These are phyloP conservation scores for Scarus forsteni DNA, from an alignment of 2,797 vertebrate genomes.

Conservation along the genomic window DNA sequence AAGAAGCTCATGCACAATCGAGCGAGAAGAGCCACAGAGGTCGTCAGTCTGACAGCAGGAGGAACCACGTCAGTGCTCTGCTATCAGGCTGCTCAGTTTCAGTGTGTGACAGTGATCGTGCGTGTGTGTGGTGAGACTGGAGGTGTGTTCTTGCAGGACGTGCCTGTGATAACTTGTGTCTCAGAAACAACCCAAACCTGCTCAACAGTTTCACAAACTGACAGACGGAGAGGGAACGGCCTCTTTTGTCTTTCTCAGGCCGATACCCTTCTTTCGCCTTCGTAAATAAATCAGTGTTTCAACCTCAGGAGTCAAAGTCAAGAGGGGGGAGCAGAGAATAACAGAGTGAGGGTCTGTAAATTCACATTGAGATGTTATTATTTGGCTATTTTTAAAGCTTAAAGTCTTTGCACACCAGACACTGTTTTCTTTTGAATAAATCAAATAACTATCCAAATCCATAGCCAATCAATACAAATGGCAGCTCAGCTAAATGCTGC, in stretches of 20 bases:
- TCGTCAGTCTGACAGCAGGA: constrained; percentile 17
- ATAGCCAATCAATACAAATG: no score
- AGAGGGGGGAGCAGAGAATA: no score
- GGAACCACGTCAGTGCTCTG: background rate
- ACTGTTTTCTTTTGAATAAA: no score
- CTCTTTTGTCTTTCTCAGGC: constrained; percentile 16
- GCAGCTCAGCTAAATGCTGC: no score
- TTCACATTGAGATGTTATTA: background rate
- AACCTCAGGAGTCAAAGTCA: background rate
- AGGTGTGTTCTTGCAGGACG: constrained; percentile 50
- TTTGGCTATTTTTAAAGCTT: background rate
- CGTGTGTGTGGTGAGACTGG: background rate
- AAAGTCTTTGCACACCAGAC: no score
- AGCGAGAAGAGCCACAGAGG: background rate
- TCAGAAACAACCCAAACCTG: constrained; percentile 76
- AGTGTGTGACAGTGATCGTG: constrained; percentile 13
- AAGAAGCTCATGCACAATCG: constrained; percentile 15
- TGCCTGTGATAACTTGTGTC: constrained; percentile 24
- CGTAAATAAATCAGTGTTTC: background rate
- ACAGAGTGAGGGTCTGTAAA: background rate
- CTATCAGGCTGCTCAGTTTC: constrained; percentile 24
- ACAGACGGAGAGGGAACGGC: constrained; percentile 40
- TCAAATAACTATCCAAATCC: no score
- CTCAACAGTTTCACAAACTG: constrained; percentile 61
- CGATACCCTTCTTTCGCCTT: background rate